Percentiles rank a stretch among this genome's conserved stretches.
phyloP scores from a whole-genome alignment of 2,888 invertebrate species.

The Polymixis flavicincta region DNA sequence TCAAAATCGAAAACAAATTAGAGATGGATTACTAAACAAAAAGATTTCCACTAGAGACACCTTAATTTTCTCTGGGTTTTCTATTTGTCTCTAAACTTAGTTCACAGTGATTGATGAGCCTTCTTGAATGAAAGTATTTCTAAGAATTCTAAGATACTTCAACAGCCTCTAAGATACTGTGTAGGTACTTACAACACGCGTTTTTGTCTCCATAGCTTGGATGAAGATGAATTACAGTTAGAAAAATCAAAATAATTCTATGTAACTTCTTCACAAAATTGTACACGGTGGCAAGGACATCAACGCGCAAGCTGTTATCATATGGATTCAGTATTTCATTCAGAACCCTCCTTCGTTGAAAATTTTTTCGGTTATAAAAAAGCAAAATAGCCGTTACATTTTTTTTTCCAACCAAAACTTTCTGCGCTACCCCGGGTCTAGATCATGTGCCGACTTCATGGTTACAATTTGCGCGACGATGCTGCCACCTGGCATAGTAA shows the following conservation, averaged over 20 bases:
- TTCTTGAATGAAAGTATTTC: neutral
- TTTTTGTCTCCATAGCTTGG: neutral
- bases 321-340: no score
- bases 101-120: conserved; percentile 1
- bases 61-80: conserved; percentile 13
- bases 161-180: neutral
- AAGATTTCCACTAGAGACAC: neutral
- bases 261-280: neutral
- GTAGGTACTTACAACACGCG: neutral
- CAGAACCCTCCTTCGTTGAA: no score
- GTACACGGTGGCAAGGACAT: neutral
- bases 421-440: no score
- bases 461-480: no score
- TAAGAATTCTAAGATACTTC: neutral
- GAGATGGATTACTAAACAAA: neutral
- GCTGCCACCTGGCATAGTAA: no score
- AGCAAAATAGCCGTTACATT: no score
- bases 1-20: neutral
- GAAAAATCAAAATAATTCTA: neutral
- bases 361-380: no score
- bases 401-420: no score
- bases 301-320: no score
- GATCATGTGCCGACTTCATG: no score
- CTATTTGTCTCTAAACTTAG: neutral
- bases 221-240: neutral